Conservation (phyloP, 2,113 vertebrate species). For the Pheucticus melanocephalus region DNA sequence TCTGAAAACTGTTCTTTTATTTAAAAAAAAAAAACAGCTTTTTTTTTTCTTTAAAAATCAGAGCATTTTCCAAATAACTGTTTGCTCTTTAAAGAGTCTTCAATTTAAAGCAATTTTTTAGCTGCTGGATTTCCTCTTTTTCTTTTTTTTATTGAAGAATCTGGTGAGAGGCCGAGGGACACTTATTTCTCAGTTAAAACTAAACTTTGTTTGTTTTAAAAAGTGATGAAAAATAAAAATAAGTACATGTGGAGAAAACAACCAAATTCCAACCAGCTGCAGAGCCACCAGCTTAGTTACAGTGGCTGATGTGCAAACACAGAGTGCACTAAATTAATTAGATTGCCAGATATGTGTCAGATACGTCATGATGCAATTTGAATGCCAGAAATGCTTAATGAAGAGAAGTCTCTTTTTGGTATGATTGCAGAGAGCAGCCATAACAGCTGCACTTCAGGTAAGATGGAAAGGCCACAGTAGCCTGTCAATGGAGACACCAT, state of each 20-base stretch:
- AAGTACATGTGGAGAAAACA: neutral
- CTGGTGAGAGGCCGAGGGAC: neutral
- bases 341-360: neutral
- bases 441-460: neutral
- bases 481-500: too few species aligned
- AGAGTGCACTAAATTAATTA: neutral
- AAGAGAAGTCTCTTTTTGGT: neutral
- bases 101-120: neutral
- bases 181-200: neutral
- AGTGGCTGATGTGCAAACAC: neutral
- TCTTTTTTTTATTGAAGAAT: neutral
- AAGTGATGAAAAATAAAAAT: neutral
- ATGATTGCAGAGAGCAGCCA: neutral
- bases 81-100: neutral
- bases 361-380: neutral
- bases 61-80: neutral
- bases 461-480: neutral
- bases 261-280: neutral
- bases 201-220: neutral
- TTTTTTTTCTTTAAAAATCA: neutral
- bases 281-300: neutral
- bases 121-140: neutral
- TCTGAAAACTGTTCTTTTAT: neutral
- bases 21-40: rapidly evolving
- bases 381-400: neutral